phyloP scores from a whole-genome alignment of 2,797 vertebrate species.

The Carapus acus region DNA sequence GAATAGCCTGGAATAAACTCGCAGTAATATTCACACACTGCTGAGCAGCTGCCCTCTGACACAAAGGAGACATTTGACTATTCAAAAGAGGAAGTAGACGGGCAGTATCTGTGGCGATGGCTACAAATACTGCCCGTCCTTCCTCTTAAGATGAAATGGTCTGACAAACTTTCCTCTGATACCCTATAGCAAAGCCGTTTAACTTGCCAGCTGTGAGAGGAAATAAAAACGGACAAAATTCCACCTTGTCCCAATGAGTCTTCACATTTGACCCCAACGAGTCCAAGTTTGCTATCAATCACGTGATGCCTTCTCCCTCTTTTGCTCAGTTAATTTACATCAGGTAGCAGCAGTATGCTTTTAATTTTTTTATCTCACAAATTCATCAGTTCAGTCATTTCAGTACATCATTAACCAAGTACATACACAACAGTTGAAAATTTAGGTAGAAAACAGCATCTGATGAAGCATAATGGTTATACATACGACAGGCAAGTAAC shows the following conservation, averaged over 20 bases:
- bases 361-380: conserved; percentile 22
- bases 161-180: too few relatives aligned
- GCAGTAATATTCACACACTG: background rate
- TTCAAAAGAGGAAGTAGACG: conserved; percentile 47
- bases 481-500: conserved; percentile 4
- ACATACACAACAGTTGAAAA: background rate
- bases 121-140: background rate
- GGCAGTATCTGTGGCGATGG: conserved; percentile 13
- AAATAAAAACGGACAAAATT: too few relatives aligned
- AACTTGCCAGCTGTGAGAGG: too few relatives aligned
- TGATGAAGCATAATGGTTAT: background rate
- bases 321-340: background rate
- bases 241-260: too few relatives aligned
- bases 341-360: conserved; percentile 11
- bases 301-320: too few relatives aligned
- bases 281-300: conserved; percentile 1
- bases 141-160: too few relatives aligned
- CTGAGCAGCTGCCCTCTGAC: background rate
- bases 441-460: background rate
- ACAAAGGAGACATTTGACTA: conserved; percentile 45
- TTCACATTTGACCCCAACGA: too few relatives aligned
- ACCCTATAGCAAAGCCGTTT: too few relatives aligned
- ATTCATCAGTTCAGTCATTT: conserved; percentile 29
- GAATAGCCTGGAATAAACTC: too few relatives aligned
- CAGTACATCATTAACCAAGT: conserved; percentile 12